Percentiles rank a stretch among this genome's conserved stretches.
Conservation (phyloP, 2,888 invertebrate genomes). For the Eurytoma adleriae region DNA sequence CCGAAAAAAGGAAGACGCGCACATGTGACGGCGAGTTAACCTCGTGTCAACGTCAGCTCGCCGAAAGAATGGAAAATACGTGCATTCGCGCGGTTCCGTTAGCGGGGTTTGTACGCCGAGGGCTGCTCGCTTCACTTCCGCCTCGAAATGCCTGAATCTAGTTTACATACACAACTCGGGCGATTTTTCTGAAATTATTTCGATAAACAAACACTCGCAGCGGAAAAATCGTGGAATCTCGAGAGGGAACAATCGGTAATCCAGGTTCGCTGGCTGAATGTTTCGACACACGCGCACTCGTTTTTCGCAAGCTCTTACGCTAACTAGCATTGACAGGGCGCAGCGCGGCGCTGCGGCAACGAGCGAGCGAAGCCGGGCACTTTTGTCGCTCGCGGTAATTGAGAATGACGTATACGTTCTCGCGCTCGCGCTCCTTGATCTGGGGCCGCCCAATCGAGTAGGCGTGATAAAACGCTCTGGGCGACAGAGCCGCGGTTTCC, state of each 20-base stretch:
- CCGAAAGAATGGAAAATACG: slow-evolving; percentile 20
- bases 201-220: background rate
- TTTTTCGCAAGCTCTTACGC: slow-evolving; percentile 44
- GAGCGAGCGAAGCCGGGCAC: slow-evolving; percentile 26
- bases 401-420: slow-evolving; percentile 66
- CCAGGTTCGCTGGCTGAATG: too few species aligned
- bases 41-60: background rate
- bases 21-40: slow-evolving; percentile 19
- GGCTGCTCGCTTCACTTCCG: background rate
- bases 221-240: background rate
- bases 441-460: slow-evolving; percentile 56
- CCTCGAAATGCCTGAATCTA: too few species aligned
- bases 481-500: too few species aligned
- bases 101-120: background rate
- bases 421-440: slow-evolving; percentile 61
- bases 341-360: background rate
- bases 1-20: slow-evolving; percentile 47
- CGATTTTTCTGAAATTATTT: background rate
- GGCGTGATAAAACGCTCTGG: slow-evolving; percentile 56
- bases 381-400: slow-evolving; percentile 64
- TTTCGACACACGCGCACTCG: slow-evolving; percentile 35
- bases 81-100: slow-evolving; percentile 19
- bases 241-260: too few species aligned
- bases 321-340: slow-evolving; percentile 57
- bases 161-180: too few species aligned